Evolutionary conservation across 2,113 vertebrate species (phyloP).

Genomic region (Pitta sordida): DNA sequence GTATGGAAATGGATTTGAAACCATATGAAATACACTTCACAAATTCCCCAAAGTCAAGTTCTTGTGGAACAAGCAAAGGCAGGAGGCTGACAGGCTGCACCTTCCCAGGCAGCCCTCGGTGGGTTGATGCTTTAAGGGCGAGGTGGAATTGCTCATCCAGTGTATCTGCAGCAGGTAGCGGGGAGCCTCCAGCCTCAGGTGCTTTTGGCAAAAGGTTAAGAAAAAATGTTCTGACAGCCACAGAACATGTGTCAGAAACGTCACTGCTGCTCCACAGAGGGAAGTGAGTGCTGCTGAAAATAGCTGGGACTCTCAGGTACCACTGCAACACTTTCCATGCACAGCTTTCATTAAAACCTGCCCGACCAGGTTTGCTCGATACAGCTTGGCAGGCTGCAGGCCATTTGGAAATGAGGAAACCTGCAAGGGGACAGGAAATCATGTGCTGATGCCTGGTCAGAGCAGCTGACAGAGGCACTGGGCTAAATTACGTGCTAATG

Average conservation of each 20-base stretch:
- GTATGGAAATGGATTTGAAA: not conserved
- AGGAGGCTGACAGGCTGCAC: not conserved
- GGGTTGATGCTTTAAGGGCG: not conserved
- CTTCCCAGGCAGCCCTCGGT: not conserved
- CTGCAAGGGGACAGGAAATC: not conserved
- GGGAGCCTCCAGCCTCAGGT: not conserved
- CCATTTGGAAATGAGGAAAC: not conserved
- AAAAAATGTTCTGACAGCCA: not conserved
- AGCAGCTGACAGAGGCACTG: not conserved
- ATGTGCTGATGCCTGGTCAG: not conserved
- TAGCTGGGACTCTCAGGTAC: not conserved
- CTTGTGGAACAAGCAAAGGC: not conserved
- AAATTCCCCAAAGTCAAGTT: not conserved
- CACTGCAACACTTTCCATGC: accelerated
- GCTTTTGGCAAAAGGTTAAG: not conserved
- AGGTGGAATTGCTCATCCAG: not conserved
- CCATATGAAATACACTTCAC: not conserved
- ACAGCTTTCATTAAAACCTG: not conserved
- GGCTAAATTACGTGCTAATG: accelerated
- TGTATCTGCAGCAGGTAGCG: not conserved
- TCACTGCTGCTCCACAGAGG: not conserved
- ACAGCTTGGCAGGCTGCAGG: not conserved
- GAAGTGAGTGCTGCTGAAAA: not conserved
- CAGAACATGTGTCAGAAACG: not conserved
- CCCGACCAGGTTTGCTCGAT: not conserved